A percentile compares a stretch with the other conserved stretches of the same genome.
phyloP scores from a whole-genome alignment of 2,888 invertebrate species.

The Phyto melanocephala region DNA sequence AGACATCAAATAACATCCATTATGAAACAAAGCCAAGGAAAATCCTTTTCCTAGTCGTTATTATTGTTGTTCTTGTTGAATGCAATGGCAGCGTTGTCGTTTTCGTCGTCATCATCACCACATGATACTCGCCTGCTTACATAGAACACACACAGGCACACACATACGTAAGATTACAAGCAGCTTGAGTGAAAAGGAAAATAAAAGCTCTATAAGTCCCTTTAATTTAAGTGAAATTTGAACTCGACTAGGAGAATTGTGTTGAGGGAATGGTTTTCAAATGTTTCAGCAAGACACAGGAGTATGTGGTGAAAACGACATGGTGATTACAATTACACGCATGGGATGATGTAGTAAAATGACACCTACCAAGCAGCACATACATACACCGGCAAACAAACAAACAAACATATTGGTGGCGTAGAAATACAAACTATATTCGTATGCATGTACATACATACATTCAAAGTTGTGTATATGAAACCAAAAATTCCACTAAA shows the following conservation, averaged over 20 bases:
- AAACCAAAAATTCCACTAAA: constrained; percentile 23
- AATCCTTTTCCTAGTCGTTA: constrained; percentile 30
- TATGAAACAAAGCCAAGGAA: constrained; percentile 59
- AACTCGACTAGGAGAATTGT: constrained; percentile 43
- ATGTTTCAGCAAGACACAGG: not conserved
- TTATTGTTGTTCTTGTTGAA: constrained; percentile 4
- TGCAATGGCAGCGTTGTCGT: constrained; percentile 28
- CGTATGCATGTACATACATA: not conserved
- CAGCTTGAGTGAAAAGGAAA: constrained; percentile 18
- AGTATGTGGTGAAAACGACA: constrained; percentile 16
- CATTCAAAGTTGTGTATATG: not conserved
- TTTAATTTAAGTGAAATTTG: constrained; percentile 63
- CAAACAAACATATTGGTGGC: too few species aligned
- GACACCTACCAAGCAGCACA: constrained; percentile 14
- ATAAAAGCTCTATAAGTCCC: constrained; percentile 45
- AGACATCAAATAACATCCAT: constrained; percentile 60
- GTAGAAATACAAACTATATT: too few species aligned
- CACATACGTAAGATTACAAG: constrained; percentile 31
- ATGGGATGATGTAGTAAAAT: constrained; percentile 49
- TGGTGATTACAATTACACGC: constrained; percentile 61
- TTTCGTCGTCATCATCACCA: not conserved
- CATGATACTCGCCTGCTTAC: constrained; percentile 14
- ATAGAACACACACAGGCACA: not conserved
- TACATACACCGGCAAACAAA: not conserved
- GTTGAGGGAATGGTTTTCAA: constrained; percentile 12